Conservation (phyloP, 2,113 vertebrate genomes). For the Caloenas nicobarica region DNA sequence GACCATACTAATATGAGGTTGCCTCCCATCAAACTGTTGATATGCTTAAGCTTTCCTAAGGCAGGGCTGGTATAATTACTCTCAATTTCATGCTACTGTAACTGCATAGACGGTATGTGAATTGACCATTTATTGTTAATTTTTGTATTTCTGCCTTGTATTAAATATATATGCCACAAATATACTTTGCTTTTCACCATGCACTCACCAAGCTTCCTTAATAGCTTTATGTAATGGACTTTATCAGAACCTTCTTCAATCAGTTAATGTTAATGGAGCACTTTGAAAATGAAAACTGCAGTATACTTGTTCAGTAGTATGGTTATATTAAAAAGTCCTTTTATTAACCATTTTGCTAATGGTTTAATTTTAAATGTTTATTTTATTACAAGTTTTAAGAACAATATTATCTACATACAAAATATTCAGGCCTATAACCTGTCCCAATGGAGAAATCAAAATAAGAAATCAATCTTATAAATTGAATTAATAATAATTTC, state of each 20-base stretch:
- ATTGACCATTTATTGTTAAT: neutral
- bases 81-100: neutral
- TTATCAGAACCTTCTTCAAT: slow-evolving; percentile 2
- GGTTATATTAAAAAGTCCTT: neutral
- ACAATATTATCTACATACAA: neutral
- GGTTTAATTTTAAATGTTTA: neutral
- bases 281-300: slow-evolving; percentile 11
- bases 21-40: neutral
- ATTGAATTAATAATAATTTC: neutral
- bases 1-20: neutral
- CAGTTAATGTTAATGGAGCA: neutral
- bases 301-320: neutral
- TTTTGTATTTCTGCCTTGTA: neutral
- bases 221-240: neutral
- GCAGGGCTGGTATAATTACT: neutral
- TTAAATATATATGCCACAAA: neutral
- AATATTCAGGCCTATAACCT: neutral
- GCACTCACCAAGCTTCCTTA: neutral
- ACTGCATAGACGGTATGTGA: neutral
- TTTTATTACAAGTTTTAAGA: neutral
- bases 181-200: neutral
- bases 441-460: neutral
- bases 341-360: neutral
- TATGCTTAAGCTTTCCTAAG: neutral
- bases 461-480: neutral